Evolutionary conservation across 2,888 invertebrate species (phyloP).

Genomic region (Epsilonema sp.): DNA sequence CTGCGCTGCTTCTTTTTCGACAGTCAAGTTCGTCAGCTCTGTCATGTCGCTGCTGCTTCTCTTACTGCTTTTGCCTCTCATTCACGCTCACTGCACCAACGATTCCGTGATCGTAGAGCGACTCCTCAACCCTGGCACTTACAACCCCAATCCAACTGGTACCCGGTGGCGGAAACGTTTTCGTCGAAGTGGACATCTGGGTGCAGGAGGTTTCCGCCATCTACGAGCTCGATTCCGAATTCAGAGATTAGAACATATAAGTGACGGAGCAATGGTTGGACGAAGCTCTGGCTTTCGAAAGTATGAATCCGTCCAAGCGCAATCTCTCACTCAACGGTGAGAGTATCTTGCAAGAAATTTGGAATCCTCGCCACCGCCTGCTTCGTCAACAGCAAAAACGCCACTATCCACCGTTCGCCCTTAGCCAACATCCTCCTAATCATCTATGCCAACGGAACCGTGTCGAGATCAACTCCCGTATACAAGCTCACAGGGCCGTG

Average conservation of each 20-base stretch:
- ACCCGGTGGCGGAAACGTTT: conserved; percentile 14
- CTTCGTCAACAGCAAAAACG: conserved; percentile 25
- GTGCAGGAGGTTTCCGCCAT: conserved; percentile 29
- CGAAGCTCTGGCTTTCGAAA: conserved; percentile 20
- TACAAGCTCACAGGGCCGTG: conserved; percentile 13
- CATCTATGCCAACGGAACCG: conserved; percentile 23
- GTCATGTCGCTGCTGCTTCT: too few species aligned
- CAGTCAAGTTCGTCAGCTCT: too few species aligned
- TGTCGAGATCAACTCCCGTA: conserved; percentile 27
- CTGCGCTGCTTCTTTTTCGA: too few species aligned
- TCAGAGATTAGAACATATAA: conserved; percentile 27
- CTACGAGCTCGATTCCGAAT: conserved; percentile 27
- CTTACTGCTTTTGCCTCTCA: too few species aligned
- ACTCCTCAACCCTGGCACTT: neutral
- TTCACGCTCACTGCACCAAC: too few species aligned
- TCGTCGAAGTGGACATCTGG: conserved; percentile 28
- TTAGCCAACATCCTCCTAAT: conserved; percentile 27
- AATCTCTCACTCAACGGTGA: conserved; percentile 8
- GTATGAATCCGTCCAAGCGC: conserved; percentile 27
- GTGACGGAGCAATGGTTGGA: conserved; percentile 27
- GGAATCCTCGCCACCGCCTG: conserved; percentile 26
- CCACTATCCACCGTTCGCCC: conserved; percentile 21
- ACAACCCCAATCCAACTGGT: conserved; percentile 21
- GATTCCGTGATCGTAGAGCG: neutral
- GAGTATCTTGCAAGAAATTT: conserved; percentile 16